phyloP scores from a whole-genome alignment of 2,888 invertebrate species.

The Petrolisthes manimaculis region DNA sequence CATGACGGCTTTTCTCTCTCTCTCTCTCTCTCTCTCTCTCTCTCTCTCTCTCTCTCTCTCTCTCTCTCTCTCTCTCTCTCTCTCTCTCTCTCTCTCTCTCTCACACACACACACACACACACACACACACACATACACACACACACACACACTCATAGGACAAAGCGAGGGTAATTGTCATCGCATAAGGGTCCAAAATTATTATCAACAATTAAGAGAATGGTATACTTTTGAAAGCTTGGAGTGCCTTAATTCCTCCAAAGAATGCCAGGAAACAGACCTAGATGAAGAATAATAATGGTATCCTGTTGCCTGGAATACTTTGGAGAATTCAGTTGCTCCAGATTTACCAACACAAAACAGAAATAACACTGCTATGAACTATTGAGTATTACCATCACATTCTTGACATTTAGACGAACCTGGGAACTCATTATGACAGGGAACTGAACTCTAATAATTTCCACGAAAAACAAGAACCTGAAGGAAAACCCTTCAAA shows the following conservation, averaged over 20 bases:
- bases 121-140: neutral
- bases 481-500: too few relatives aligned
- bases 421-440: too few relatives aligned
- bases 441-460: too few relatives aligned
- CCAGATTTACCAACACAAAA: neutral
- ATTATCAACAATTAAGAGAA: neutral
- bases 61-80: constrained; percentile 5
- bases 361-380: neutral
- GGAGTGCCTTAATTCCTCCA: too few relatives aligned
- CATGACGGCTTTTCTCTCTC: neutral
- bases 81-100: constrained; percentile 4
- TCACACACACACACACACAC: neutral
- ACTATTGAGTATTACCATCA: too few relatives aligned
- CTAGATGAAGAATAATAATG: too few relatives aligned
- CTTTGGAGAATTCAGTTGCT: too few relatives aligned
- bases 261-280: too few relatives aligned
- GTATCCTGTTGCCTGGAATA: too few relatives aligned
- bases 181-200: neutral
- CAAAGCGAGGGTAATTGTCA: neutral
- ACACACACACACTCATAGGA: neutral
- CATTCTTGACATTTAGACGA: too few relatives aligned
- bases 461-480: too few relatives aligned
- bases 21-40: neutral
- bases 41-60: constrained; percentile 19
- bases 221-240: too few relatives aligned